Conservation (phyloP, 2,888 invertebrate genomes). For the Dysmachus trigonus region DNA sequence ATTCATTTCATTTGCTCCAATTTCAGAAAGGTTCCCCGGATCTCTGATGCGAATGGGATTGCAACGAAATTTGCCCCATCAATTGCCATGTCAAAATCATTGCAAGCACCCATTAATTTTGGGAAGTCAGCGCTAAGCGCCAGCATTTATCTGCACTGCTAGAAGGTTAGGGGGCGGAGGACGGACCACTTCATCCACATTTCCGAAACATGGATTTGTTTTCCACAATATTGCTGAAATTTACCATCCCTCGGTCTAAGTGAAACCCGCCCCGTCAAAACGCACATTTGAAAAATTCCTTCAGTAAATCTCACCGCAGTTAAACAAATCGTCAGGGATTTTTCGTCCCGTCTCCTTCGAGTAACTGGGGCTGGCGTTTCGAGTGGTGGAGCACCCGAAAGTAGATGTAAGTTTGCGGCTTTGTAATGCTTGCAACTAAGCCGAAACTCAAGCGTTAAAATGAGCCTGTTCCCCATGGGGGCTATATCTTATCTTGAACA, state of each 20-base stretch:
- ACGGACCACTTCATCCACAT: background rate
- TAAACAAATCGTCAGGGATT: conserved; percentile 17
- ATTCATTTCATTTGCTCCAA: background rate
- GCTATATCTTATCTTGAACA: background rate
- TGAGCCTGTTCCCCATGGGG: background rate
- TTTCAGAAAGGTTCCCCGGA: background rate
- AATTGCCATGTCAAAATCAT: conserved; percentile 4
- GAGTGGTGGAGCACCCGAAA: background rate
- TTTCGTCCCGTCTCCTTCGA: background rate
- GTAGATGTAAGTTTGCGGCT: background rate
- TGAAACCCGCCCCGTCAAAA: background rate
- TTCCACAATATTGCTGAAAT: conserved; percentile 3
- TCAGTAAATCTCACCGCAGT: conserved; percentile 2
- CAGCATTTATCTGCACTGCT: background rate
- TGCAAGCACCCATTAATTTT: conserved; percentile 12
- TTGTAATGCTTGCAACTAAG: background rate
- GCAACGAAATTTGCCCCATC: conserved; percentile 1
- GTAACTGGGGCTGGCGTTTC: background rate
- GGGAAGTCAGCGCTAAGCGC: background rate
- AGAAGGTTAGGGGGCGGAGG: background rate
- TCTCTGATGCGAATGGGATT: background rate
- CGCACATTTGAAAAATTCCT: background rate
- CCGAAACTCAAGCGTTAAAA: background rate
- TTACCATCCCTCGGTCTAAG: background rate
- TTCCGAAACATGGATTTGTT: conserved; percentile 20